phyloP scores from a whole-genome alignment of 2,888 invertebrate species.

The Tenthredo distinguenda region DNA sequence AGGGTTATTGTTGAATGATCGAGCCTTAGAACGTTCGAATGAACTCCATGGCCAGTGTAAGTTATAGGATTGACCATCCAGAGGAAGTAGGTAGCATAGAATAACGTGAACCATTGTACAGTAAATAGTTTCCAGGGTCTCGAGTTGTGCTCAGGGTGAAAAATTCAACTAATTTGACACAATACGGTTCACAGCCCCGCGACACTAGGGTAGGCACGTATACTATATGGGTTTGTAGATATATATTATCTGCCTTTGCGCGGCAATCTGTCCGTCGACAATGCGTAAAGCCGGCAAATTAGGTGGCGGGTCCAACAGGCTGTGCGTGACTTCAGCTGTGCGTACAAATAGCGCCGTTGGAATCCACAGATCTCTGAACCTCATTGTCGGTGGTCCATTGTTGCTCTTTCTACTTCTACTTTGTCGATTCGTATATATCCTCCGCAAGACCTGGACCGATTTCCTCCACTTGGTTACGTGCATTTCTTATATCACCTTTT shows the following conservation, averaged over 20 bases:
- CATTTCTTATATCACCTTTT: neutral
- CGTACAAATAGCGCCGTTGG: slow-evolving; percentile 51
- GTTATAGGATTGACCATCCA: slow-evolving; percentile 26
- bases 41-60: slow-evolving; percentile 25
- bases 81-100: neutral
- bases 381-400: slow-evolving; percentile 47
- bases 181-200: slow-evolving; percentile 37
- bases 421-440: neutral
- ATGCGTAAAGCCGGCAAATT: slow-evolving; percentile 52
- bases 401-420: slow-evolving; percentile 31
- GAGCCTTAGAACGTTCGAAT: slow-evolving; percentile 9
- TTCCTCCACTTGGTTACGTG: neutral
- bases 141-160: neutral
- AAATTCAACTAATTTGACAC: slow-evolving; percentile 42
- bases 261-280: slow-evolving; percentile 50
- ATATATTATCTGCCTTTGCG: slow-evolving; percentile 48
- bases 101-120: slow-evolving; percentile 17
- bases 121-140: neutral
- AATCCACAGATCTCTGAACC: slow-evolving; percentile 32
- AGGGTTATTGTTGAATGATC: slow-evolving; percentile 18
- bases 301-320: slow-evolving; percentile 43
- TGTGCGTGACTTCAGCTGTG: slow-evolving; percentile 52
- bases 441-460: neutral
- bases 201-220: slow-evolving; percentile 44
- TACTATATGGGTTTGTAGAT: neutral